These are phyloP conservation scores for Dromaius novaehollandiae DNA, from an alignment of 2,113 vertebrate species.

Conservation along the genomic window DNA sequence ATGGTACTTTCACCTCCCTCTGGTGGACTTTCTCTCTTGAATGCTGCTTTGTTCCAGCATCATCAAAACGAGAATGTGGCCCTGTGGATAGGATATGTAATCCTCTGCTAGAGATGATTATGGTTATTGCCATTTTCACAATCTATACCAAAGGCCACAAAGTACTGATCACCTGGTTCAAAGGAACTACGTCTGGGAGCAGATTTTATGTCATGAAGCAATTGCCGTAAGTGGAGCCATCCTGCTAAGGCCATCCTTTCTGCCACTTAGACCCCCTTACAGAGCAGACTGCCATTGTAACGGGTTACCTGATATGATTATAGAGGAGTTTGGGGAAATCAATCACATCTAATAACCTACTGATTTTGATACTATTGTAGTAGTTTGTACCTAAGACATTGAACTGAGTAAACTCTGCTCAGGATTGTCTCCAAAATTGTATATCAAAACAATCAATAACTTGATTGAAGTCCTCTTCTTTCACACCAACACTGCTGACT, in stretches of 20 bases:
- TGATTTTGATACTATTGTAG: not conserved
- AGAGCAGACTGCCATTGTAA: not conserved
- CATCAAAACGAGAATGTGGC: not conserved
- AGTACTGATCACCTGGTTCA: not conserved
- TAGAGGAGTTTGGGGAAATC: not conserved
- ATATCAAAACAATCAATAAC: not conserved
- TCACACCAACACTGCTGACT: not conserved
- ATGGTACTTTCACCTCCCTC: not conserved
- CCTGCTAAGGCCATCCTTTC: not conserved
- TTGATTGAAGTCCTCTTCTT: not conserved
- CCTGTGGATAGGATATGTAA: not conserved
- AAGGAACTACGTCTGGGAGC: not conserved
- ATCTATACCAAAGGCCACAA: not conserved
- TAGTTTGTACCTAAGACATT: not conserved
- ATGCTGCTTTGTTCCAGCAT: slow-evolving; percentile 8
- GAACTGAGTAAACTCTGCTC: not conserved
- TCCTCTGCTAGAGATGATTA: not conserved
- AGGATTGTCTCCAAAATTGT: slow-evolving; percentile 10
- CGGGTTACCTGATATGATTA: not conserved
- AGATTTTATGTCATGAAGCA: not conserved
- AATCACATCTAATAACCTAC: not conserved
- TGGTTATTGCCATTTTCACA: not conserved
- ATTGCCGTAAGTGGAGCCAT: not conserved
- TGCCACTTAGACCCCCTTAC: not conserved
- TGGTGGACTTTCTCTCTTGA: not conserved